phyloP scores from a whole-genome alignment of 1,140 invertebrate species.

The Colletes gigas region DNA sequence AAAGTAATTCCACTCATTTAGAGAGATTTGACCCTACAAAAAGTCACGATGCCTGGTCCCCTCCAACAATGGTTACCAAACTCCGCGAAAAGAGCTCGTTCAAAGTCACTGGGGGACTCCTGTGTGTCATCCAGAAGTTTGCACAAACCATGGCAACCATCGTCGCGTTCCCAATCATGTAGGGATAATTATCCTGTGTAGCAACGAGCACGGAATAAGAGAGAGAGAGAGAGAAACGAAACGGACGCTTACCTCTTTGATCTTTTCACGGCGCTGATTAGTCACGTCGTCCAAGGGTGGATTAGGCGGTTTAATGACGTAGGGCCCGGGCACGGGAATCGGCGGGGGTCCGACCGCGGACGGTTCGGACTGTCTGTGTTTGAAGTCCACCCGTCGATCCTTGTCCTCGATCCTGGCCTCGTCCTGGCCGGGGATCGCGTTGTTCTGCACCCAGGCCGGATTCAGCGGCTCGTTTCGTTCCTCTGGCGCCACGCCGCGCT shows the following conservation, averaged over 20 bases:
- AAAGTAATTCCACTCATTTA: too few species aligned
- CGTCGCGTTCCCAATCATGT: neutral
- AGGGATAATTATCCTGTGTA: neutral
- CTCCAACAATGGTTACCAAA: too few species aligned
- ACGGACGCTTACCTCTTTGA: slow-evolving; percentile 84
- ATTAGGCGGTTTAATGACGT: slow-evolving; percentile 83
- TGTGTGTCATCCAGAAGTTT: too few species aligned
- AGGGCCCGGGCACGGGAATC: slow-evolving; percentile 78
- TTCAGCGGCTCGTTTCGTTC: slow-evolving; percentile 73
- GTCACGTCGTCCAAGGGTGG: slow-evolving; percentile 80
- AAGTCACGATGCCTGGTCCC: too few species aligned
- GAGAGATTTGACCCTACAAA: too few species aligned
- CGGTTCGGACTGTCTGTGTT: slow-evolving; percentile 72
- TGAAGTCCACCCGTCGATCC: slow-evolving; percentile 71
- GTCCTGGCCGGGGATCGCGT: slow-evolving; percentile 66
- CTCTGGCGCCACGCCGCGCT: slow-evolving; percentile 72
- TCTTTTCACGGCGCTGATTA: slow-evolving; percentile 85
- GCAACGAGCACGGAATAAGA: neutral
- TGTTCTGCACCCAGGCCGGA: slow-evolving; percentile 74
- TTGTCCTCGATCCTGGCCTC: slow-evolving; percentile 70
- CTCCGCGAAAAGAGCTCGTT: too few species aligned
- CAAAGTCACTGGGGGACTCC: too few species aligned
- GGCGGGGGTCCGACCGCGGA: slow-evolving; percentile 77
- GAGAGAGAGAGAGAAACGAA: neutral
- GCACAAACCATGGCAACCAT: too few species aligned